Evolutionary conservation across 2,113 vertebrate genomes (phyloP).

Genomic region (Egretta garzetta): DNA sequence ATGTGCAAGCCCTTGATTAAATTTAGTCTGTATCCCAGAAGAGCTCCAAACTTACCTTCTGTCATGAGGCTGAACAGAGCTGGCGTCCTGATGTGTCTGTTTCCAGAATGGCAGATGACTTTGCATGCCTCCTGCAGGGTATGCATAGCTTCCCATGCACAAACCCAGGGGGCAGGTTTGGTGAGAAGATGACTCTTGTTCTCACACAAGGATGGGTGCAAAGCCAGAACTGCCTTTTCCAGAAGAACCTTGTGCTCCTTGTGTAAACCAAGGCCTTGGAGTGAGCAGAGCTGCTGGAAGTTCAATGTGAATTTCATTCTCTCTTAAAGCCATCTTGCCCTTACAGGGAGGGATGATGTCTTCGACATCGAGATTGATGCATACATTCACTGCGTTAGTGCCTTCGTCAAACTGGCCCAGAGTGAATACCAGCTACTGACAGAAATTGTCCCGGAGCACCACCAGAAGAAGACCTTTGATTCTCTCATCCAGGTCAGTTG

Average conservation of each 20-base stretch:
- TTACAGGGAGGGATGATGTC: slow-evolving; percentile 91
- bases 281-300: background rate
- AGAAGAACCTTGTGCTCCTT: background rate
- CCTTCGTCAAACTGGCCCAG: slow-evolving; percentile 96
- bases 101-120: background rate
- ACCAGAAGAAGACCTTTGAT: slow-evolving; percentile 99
- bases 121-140: background rate
- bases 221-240: background rate
- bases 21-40: slow-evolving; percentile 26
- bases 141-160: background rate
- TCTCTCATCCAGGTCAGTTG: slow-evolving; percentile 92
- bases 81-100: background rate
- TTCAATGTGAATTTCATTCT: background rate
- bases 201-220: background rate
- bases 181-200: background rate
- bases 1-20: slow-evolving; percentile 43
- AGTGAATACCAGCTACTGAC: slow-evolving; percentile 91
- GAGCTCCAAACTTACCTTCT: slow-evolving; percentile 1
- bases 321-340: background rate
- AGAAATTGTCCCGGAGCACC: slow-evolving; percentile 93
- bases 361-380: slow-evolving; percentile 94
- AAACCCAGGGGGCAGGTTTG: background rate
- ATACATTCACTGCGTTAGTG: slow-evolving; percentile 95
- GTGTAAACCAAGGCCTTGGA: background rate
- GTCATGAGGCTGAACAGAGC: background rate